These are phyloP conservation scores for Griposia aprilina DNA, from an alignment of 2,888 invertebrate genomes.

Conservation along the genomic window DNA sequence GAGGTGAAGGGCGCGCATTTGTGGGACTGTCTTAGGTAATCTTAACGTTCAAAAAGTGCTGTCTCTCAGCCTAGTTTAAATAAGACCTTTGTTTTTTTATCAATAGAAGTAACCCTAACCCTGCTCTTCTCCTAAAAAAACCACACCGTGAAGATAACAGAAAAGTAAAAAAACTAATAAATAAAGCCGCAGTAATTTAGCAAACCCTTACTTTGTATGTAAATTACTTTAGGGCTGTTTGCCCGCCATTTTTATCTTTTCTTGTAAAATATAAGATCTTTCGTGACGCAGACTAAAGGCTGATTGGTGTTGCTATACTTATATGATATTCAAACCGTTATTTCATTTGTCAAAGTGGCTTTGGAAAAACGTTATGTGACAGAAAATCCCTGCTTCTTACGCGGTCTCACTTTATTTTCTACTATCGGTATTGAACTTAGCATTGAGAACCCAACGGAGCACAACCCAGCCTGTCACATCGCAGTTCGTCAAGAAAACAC, in stretches of 20 bases:
- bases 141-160: neutral
- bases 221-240: conserved; percentile 22
- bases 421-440: no score
- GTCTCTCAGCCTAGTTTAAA: neutral
- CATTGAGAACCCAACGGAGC: no score
- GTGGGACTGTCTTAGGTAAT: neutral
- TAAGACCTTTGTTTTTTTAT: neutral
- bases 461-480: no score
- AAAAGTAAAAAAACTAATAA: conserved; percentile 33
- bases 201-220: conserved; percentile 34
- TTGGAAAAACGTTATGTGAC: neutral
- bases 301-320: neutral
- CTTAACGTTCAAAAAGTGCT: neutral
- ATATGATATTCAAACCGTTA: neutral
- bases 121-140: neutral
- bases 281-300: neutral
- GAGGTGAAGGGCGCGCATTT: no score
- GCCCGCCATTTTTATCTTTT: conserved; percentile 15
- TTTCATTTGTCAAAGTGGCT: conserved; percentile 4
- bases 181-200: conserved; percentile 45
- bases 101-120: no score
- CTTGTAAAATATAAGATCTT: conserved; percentile 15
- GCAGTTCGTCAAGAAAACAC: no score
- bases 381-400: neutral
- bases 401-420: no score